A percentile compares a stretch with the other conserved stretches of the same genome.
Conservation (phyloP, 2,888 invertebrate genomes). For the Stegophylla sp. region DNA sequence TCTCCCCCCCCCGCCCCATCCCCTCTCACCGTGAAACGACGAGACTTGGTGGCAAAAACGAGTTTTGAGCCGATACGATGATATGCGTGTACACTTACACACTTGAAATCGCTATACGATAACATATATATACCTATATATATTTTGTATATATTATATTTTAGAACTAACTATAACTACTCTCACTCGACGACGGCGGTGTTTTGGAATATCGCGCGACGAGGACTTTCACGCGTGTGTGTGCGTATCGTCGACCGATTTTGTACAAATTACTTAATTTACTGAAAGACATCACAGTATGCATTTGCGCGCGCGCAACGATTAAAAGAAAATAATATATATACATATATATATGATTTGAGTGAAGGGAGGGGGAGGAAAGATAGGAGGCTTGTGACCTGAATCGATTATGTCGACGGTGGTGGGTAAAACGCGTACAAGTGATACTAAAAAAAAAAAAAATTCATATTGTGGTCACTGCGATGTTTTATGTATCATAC, state of each 20-base stretch:
- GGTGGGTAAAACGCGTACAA: background rate
- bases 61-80: constrained; percentile 24
- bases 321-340: constrained; percentile 1
- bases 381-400: constrained; percentile 1
- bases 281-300: background rate
- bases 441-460: background rate
- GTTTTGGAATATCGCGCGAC: constrained; percentile 5
- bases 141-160: background rate
- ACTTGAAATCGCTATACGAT: constrained; percentile 7
- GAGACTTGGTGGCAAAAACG: constrained; percentile 8
- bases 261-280: constrained; percentile 38
- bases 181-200: constrained; percentile 19
- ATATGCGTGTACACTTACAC: background rate
- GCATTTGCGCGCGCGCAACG: background rate
- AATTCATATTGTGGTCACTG: constrained; percentile 3
- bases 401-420: background rate
- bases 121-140: background rate
- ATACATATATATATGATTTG: background rate
- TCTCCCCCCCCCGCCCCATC: no score
- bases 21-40: background rate
- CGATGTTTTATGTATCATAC: background rate
- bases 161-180: background rate
- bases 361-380: background rate
- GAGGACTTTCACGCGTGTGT: constrained; percentile 26
- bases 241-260: constrained; percentile 1